These are phyloP conservation scores for Siphlonurus alternatus DNA, from an alignment of 2,888 invertebrate species.

Conservation along the genomic window DNA sequence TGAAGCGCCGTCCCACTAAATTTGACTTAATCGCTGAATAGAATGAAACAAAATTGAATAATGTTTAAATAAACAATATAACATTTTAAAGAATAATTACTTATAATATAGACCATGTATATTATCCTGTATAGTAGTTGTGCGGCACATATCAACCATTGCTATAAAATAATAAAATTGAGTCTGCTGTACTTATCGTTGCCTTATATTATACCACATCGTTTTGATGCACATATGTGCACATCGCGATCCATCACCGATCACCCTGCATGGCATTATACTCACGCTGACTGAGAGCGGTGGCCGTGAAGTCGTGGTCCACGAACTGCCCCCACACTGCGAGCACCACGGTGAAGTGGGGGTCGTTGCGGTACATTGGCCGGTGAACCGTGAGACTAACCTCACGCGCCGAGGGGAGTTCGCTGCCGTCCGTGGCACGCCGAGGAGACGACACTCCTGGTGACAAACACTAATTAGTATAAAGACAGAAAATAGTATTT, in stretches of 20 bases:
- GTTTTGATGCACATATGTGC: too few species aligned
- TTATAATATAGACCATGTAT: too few species aligned
- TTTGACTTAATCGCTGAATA: background rate
- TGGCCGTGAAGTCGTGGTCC: conserved; percentile 76
- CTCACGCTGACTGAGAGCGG: conserved; percentile 52
- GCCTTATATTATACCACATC: too few species aligned
- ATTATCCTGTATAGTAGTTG: too few species aligned
- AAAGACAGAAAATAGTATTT: too few species aligned
- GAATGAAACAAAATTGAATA: background rate
- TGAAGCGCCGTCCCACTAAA: background rate
- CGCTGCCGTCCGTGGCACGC: conserved; percentile 29
- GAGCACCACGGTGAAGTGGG: conserved; percentile 62
- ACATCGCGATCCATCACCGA: too few species aligned
- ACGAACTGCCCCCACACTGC: conserved; percentile 81
- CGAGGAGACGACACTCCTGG: conserved; percentile 49
- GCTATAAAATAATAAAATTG: too few species aligned
- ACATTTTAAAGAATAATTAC: too few species aligned
- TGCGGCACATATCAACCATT: too few species aligned
- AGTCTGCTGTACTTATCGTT: too few species aligned
- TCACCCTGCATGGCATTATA: background rate
- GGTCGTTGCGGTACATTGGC: conserved; percentile 53
- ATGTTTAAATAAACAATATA: too few species aligned
- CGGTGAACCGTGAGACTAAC: conserved; percentile 58
- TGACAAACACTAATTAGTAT: too few species aligned
- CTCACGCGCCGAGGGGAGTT: conserved; percentile 55